phyloP scores from a whole-genome alignment of 2,888 invertebrate genomes.

The Antheraea assamensis region DNA sequence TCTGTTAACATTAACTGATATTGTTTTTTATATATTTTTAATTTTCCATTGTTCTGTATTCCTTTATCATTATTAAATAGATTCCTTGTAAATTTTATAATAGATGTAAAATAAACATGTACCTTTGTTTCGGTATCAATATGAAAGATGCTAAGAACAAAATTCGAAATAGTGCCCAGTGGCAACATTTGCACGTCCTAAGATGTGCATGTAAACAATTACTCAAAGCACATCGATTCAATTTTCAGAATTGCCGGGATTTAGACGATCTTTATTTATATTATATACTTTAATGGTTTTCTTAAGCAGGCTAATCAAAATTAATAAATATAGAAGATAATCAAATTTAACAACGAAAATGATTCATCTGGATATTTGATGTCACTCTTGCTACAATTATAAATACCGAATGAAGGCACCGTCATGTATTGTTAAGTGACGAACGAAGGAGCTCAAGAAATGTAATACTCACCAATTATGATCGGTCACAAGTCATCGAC shows the following conservation, averaged over 20 bases:
- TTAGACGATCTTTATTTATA: too few species aligned
- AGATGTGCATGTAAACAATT: background rate
- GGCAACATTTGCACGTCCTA: conserved; percentile 2
- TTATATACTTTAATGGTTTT: background rate
- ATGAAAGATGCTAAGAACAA: background rate
- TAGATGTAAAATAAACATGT: background rate
- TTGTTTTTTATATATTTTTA: too few species aligned
- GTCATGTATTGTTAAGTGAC: background rate
- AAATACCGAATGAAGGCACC: background rate
- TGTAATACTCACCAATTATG: background rate
- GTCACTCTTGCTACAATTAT: background rate
- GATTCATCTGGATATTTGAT: background rate
- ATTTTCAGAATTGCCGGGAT: background rate
- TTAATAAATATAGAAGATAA: background rate
- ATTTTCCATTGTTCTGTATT: too few species aligned
- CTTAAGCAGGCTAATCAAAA: background rate
- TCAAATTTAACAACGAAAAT: background rate
- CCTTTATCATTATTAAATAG: background rate
- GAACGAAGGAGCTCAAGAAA: background rate
- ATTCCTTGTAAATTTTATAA: background rate
- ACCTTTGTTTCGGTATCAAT: background rate
- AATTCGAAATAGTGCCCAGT: background rate
- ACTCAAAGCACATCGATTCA: background rate
- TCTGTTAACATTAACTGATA: background rate
- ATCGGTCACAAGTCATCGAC: background rate